Base-by-base conservation (phyloP, 2,113 vertebrate species). In the Madoqua kirkii region DNA sequence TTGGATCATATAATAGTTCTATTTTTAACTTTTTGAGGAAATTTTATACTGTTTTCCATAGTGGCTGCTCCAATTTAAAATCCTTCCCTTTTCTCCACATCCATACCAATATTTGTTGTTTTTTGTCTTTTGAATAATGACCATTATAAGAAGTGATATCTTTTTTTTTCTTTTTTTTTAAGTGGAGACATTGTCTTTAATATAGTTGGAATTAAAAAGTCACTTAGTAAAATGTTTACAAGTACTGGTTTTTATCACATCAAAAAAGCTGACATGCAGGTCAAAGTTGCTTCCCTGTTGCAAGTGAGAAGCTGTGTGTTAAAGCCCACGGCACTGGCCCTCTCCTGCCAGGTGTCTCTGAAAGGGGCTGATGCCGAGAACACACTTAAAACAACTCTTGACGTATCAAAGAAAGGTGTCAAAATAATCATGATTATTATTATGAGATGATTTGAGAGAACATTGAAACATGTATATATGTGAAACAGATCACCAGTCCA, bases 181-280 rank as follows among this genome's bases (percentile, higher is more conserved):
- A 98, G 98, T 98, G 91, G 98, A 98, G 98, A 98, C 96, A 96
- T 97, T 50, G 87, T 98, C 97, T 98, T 98, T 99, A 99, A 98
- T 98, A 98, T 98, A 99, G 95, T 96, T 96, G 97, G 98, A 98
- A 98, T 98, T 98, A 98, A 98, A 99, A 99, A 99, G 98, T 98
- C 98, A 98, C 98, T 98, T 98, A 97, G 98, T 98, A 98, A 99
- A 98, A 98, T 89, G 95, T 76, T 92, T 50, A n/a, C 15, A 92
- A 98, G 92, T 97, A 19, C 57, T 67, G 55, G 52, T 98, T 62
- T 98, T 83, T 98, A 98, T 98, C 98, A 99, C 98, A 98, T 98
- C 97, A 98, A 98, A 98, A 98, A 98, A 89, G 98, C 97, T 67
- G 96, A 98, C 98, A 98, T 98, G 98, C 98, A 98, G 94, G 97